Percentiles rank a stretch among this genome's conserved stretches.
These are phyloP conservation scores for Abrostola triplasia DNA, from an alignment of 2,888 invertebrate species.

Conservation along the genomic window DNA sequence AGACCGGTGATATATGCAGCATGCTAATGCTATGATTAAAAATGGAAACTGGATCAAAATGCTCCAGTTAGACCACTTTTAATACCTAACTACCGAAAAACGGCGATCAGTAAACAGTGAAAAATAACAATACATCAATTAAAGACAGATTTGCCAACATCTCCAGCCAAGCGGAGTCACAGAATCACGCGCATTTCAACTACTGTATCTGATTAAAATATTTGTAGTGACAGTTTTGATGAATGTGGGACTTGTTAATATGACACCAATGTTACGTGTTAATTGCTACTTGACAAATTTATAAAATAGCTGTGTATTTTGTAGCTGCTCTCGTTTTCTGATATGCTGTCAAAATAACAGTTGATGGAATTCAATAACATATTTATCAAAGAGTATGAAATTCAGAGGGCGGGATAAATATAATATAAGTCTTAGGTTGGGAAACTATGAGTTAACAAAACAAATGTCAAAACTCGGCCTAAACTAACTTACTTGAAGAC, in stretches of 20 bases:
- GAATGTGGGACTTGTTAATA: slow-evolving; percentile 24
- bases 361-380: no score
- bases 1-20: no score
- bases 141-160: slow-evolving; percentile 27
- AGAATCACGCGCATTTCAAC: slow-evolving; percentile 28
- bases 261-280: slow-evolving; percentile 1
- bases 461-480: no score
- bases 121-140: slow-evolving; percentile 36
- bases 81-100: background rate
- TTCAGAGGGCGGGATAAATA: no score
- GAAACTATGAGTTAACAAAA: no score
- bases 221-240: slow-evolving; percentile 41
- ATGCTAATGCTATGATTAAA: background rate
- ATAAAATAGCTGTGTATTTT: no score
- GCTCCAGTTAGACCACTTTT: slow-evolving; percentile 7
- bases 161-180: slow-evolving; percentile 20
- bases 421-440: no score
- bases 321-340: no score
- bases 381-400: no score
- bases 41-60: slow-evolving; percentile 11
- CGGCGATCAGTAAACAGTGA: slow-evolving; percentile 10
- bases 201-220: slow-evolving; percentile 31
- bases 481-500: no score
- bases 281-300: background rate
- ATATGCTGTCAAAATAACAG: no score